phyloP scores from a whole-genome alignment of 2,797 vertebrate genomes.

The Sparus aurata region DNA sequence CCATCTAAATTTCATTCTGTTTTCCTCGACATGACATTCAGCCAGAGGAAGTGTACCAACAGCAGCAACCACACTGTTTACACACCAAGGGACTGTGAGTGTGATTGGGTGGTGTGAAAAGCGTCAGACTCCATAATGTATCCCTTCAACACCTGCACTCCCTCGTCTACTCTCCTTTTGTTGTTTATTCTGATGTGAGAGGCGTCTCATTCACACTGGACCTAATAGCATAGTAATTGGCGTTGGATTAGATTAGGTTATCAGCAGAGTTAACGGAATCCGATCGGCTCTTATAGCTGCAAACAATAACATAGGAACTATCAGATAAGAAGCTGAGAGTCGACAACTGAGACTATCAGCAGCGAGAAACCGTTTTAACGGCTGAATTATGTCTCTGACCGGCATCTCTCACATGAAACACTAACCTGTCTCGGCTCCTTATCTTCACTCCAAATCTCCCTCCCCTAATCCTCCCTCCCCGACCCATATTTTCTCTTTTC shows the following conservation, averaged over 20 bases:
- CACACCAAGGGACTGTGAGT: slow-evolving; percentile 11
- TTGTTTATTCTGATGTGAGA: slow-evolving; percentile 31
- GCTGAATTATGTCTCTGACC: slow-evolving; percentile 26
- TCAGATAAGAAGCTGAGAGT: slow-evolving; percentile 39
- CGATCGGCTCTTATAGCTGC: slow-evolving; percentile 42
- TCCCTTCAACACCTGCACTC: slow-evolving; percentile 34
- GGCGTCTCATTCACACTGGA: slow-evolving; percentile 34
- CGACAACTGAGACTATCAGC: slow-evolving; percentile 28
- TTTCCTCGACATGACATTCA: slow-evolving; percentile 18
- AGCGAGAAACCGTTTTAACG: slow-evolving; percentile 13
- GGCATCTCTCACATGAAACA: slow-evolving; percentile 50
- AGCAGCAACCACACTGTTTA: slow-evolving; percentile 1
- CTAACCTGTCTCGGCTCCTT: slow-evolving; percentile 35
- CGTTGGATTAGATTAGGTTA: slow-evolving; percentile 64
- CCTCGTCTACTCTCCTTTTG: background rate
- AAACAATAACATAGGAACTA: slow-evolving; percentile 26
- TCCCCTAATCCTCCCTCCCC: slow-evolving; percentile 39
- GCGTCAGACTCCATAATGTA: slow-evolving; percentile 37
- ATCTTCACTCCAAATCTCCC: slow-evolving; percentile 48
- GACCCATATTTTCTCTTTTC: slow-evolving; percentile 66
- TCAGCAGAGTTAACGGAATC: slow-evolving; percentile 39
- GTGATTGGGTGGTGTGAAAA: slow-evolving; percentile 52
- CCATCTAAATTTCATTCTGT: slow-evolving; percentile 20
- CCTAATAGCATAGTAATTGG: slow-evolving; percentile 48
- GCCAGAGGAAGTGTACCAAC: slow-evolving; percentile 5